A percentile compares a stretch with the other conserved stretches of the same genome.
Conservation (phyloP, 2,113 vertebrate species). For the Rana temporaria region DNA sequence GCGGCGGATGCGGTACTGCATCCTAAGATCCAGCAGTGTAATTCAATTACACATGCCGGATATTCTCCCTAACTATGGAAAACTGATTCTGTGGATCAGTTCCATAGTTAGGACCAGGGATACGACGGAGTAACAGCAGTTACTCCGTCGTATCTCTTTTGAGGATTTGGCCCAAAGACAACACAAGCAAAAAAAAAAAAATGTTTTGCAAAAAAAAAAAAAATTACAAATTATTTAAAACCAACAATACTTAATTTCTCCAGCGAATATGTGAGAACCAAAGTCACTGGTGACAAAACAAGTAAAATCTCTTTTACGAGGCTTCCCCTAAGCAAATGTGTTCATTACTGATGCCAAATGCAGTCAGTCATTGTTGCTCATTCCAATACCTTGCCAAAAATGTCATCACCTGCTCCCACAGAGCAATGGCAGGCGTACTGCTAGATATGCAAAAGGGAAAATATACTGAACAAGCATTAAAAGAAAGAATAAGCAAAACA, state of each 20-base stretch:
- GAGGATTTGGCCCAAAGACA: no score
- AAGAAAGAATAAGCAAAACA: background rate
- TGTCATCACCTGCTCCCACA: background rate
- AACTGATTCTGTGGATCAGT: no score
- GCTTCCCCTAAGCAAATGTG: conserved; percentile 25
- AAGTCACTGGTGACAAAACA: conserved; percentile 20
- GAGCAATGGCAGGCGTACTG: background rate
- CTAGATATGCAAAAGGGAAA: background rate
- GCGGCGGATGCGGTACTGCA: no score
- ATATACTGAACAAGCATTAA: background rate
- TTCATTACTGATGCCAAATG: conserved; percentile 25
- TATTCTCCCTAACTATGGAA: no score
- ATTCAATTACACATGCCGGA: no score
- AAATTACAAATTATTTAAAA: background rate
- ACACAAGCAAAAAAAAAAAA: background rate
- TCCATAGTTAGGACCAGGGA: no score
- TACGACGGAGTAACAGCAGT: no score
- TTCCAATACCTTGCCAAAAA: conserved; percentile 13
- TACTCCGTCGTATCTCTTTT: no score
- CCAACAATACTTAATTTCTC: background rate
- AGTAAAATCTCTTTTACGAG: conserved; percentile 32
- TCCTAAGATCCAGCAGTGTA: no score
- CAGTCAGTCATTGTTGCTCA: background rate
- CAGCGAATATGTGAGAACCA: background rate
- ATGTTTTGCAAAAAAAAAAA: background rate